Conservation (phyloP, 2,113 vertebrate species). For the Sinocyclocheilus anshuiensis region DNA sequence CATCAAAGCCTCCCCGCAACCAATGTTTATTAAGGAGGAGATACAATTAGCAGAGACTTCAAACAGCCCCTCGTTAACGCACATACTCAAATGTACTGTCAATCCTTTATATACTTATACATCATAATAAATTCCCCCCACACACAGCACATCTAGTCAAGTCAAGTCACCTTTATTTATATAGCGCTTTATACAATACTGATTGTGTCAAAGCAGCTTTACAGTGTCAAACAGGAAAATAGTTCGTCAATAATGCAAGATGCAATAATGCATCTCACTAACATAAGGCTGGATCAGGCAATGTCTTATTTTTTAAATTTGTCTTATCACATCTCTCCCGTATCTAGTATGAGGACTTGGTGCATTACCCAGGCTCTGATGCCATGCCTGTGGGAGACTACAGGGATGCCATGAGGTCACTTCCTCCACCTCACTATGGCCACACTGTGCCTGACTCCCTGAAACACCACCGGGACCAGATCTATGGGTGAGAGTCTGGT, state of each 20-base stretch:
- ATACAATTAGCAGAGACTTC: slow-evolving; percentile 60
- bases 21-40: slow-evolving; percentile 66
- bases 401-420: slow-evolving; percentile 72
- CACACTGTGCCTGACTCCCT: slow-evolving; percentile 75
- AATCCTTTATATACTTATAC: neutral
- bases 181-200: too few species aligned
- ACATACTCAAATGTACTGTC: neutral
- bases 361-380: slow-evolving; percentile 80
- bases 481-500: slow-evolving; percentile 72
- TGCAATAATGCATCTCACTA: slow-evolving; percentile 26
- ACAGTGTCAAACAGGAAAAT: too few species aligned
- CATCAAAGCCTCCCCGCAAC: slow-evolving; percentile 60
- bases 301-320: neutral
- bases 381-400: slow-evolving; percentile 76
- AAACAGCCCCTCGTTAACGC: slow-evolving; percentile 32
- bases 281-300: slow-evolving; percentile 41
- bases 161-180: too few species aligned
- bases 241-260: too few species aligned
- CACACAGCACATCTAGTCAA: slow-evolving; percentile 49
- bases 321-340: slow-evolving; percentile 14
- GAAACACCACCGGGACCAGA: slow-evolving; percentile 81
- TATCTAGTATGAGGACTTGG: slow-evolving; percentile 79
- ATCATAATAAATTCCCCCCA: slow-evolving; percentile 54
- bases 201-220: too few species aligned
- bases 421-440: slow-evolving; percentile 73